Evolutionary conservation across 2,888 invertebrate genomes (phyloP).

Genomic region (Plebejus argus): DNA sequence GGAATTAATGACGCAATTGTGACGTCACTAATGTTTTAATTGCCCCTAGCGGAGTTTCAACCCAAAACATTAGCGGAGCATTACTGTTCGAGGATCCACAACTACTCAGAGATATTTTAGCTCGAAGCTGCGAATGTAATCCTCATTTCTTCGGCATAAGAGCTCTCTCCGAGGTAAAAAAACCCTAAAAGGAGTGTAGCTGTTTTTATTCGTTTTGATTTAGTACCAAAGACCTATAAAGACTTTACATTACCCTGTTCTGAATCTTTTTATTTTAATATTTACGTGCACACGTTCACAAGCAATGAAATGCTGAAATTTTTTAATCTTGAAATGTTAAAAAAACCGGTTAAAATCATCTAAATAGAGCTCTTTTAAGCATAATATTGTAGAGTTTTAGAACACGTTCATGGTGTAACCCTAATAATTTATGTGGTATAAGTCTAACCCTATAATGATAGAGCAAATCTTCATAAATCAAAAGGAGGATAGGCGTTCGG

Average conservation of each 20-base stretch:
- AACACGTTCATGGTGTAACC: too few species aligned
- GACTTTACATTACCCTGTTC: background rate
- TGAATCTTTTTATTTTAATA: background rate
- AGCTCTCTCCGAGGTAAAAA: too few species aligned
- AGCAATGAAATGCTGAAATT: too few species aligned
- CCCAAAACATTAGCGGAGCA: background rate
- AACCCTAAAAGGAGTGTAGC: too few species aligned
- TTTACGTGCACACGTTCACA: too few species aligned
- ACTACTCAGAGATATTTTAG: background rate
- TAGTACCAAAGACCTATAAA: too few species aligned
- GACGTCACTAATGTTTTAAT: conserved; percentile 37
- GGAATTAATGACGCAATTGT: conserved; percentile 39
- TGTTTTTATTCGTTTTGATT: too few species aligned
- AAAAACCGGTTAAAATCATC: too few species aligned
- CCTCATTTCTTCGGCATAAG: too few species aligned
- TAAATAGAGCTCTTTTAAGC: background rate
- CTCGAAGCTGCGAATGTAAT: background rate
- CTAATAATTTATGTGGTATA: background rate
- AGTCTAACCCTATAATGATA: background rate
- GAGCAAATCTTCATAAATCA: conserved; percentile 15
- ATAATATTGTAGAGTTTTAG: background rate
- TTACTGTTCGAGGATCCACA: background rate
- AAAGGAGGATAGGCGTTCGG: conserved; percentile 40
- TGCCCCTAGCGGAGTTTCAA: background rate
- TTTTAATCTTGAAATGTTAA: too few species aligned